Evolutionary conservation across 2,797 vertebrate species (phyloP).

Genomic region (Tapirus indicus): DNA sequence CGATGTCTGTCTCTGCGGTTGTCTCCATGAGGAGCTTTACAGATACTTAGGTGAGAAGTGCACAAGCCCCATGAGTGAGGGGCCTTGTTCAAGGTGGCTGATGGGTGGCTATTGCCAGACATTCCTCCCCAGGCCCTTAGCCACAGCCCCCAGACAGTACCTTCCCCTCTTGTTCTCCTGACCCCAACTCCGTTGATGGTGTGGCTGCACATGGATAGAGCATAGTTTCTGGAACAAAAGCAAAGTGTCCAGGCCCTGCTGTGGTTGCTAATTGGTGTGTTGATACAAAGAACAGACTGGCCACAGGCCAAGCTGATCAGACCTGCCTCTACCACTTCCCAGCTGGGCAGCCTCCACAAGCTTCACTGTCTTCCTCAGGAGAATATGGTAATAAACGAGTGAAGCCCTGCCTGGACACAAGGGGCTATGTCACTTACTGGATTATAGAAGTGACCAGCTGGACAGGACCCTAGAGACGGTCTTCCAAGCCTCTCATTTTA

Average conservation of each 20-base stretch:
- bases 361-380: neutral
- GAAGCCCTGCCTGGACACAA: neutral
- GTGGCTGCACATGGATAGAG: rapidly evolving
- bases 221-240: neutral
- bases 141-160: too few species aligned
- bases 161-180: neutral
- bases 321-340: too few species aligned
- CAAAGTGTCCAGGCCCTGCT: neutral
- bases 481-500: neutral
- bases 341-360: rapidly evolving
- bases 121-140: neutral
- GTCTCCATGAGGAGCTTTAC: neutral
- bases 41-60: neutral
- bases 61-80: rapidly evolving
- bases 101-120: rapidly evolving
- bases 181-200: neutral
- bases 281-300: neutral
- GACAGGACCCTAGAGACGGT: neutral
- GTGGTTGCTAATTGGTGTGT: neutral
- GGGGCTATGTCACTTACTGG: neutral
- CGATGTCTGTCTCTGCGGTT: too few species aligned
- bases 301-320: neutral
- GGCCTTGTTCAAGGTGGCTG: neutral
- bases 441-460: neutral
- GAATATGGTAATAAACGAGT: rapidly evolving